Base-by-base conservation (phyloP, 2,113 vertebrate genomes). In the Helogale parvula region DNA sequence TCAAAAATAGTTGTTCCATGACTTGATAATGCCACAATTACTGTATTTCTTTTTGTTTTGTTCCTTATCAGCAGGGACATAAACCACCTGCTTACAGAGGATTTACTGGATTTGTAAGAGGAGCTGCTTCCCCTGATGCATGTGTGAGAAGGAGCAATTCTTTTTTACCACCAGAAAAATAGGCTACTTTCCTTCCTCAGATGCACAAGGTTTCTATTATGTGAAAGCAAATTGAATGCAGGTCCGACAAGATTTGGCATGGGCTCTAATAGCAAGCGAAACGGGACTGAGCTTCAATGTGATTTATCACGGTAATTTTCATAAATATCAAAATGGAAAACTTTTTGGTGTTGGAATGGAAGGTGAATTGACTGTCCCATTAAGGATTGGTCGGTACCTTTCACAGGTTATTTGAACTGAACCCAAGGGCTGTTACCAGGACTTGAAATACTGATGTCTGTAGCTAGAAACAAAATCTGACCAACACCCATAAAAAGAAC, bases 281-380 rank as follows among this genome's bases (percentile, higher is more conserved):
- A 97, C 88, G 76, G 76, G 92, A 79, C 81, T 89, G 71, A 29
- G 33, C 79, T 71, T 88, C 90, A 88, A 52, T 9, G 13, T 92
- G 92, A 97, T 95, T 95, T 97, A 93, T 88, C 96, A 96, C 77
- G 71, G 94, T 89, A 76, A 97, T 94, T 96, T 97, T 98, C 90
- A 97, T 96, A 97, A 97, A 96, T 84, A 95, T n/a, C 94, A 92
- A 97, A 96, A 96, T 91, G 92, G 85, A 96, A 96, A 94, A 88
- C 65, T 77, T 96, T 79, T 95, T 63, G 92, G 77, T 90, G 93
- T 65, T 69, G 11, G 88, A 95, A 91, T 86, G 90, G 93, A 96
- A 95, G 93, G 31, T 82, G 54, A 93, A 95, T 96, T 92, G 92
- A 96, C 93, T 96, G 69, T 90, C 63, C 35, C 57, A 83, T 88